A percentile compares a stretch with the other conserved stretches of the same genome.
Conservation (phyloP, 2,797 vertebrate species). For the Otus scops region DNA sequence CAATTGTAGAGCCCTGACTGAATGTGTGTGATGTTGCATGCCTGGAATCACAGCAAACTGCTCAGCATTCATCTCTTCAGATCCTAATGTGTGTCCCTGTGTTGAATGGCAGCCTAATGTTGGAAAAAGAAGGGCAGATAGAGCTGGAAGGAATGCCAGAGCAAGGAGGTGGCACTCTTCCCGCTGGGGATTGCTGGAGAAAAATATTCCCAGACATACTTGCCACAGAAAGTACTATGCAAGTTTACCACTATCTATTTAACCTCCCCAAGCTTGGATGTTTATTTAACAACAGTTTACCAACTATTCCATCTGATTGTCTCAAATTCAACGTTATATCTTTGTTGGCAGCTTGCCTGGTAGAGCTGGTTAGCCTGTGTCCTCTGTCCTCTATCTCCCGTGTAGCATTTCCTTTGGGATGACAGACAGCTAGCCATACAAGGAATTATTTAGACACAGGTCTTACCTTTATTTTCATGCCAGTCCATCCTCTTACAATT, state of each 20-base stretch:
- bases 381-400: accelerated
- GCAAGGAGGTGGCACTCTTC: neutral
- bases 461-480: neutral
- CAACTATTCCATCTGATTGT: neutral
- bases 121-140: neutral
- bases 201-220: neutral
- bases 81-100: neutral
- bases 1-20: neutral
- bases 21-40: neutral
- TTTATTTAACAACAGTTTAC: neutral
- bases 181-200: neutral
- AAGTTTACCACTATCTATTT: neutral
- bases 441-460: neutral
- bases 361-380: neutral
- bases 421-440: neutral
- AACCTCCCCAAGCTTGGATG: neutral
- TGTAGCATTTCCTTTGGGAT: neutral
- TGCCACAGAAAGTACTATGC: neutral
- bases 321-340: neutral
- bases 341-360: neutral
- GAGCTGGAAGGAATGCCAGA: neutral
- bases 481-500: neutral
- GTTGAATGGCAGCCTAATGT: neutral
- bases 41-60: neutral
- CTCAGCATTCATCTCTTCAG: neutral